Percentiles rank a stretch among this genome's conserved stretches.
These are phyloP conservation scores for Pachypsylla venusta DNA, from an alignment of 1,140 invertebrate genomes.

Conservation along the genomic window DNA sequence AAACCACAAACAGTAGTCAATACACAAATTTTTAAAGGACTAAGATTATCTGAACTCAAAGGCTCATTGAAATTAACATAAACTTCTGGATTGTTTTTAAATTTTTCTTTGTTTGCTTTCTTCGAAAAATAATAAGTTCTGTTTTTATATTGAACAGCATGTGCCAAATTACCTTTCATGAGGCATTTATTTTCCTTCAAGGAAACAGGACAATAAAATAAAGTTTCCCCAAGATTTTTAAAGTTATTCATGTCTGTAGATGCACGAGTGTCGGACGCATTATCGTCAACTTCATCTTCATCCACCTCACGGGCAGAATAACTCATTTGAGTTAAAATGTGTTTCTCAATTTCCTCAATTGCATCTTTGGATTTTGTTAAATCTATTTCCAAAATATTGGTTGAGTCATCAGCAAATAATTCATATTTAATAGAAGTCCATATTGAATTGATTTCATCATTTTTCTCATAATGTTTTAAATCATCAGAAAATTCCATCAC, in stretches of 20 bases:
- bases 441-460: background rate
- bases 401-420: background rate
- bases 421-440: background rate
- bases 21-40: background rate
- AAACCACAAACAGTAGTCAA: conserved; percentile 3
- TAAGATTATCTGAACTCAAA: background rate
- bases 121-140: background rate
- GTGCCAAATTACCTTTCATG: background rate
- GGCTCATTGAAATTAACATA: background rate
- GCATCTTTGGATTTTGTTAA: background rate
- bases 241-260: background rate
- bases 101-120: background rate
- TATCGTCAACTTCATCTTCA: background rate
- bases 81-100: background rate
- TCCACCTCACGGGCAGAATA: background rate
- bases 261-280: background rate
- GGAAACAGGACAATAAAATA: background rate
- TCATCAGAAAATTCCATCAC: background rate
- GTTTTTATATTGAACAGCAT: conserved; percentile 1
- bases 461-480: background rate
- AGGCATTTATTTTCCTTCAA: background rate
- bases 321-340: background rate
- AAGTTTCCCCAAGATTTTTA: background rate
- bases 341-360: background rate
- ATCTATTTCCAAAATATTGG: background rate